Evolutionary conservation across 2,797 vertebrate species (phyloP), one percentile per base, ranked within the genome.

Genomic region (Molossus molossus): DNA sequence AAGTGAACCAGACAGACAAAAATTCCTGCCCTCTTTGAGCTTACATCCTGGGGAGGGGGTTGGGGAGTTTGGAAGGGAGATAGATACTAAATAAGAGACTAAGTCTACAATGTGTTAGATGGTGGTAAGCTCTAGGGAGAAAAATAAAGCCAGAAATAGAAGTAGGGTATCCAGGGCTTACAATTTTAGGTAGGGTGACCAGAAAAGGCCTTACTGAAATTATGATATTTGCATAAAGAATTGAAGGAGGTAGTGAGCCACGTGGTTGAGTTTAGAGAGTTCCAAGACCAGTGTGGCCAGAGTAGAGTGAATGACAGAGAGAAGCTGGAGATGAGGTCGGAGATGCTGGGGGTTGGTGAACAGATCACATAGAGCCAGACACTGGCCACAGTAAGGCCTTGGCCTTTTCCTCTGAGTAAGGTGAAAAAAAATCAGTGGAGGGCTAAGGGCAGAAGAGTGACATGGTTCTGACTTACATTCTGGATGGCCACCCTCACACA

Each of bases 401-500:
- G 0, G 13, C 60, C 40, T 62, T 87, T 62, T 18, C 29, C 45
- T 76, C 20, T 0, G 5, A 65, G n/a, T 20, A 12, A 83, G n/a
- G 37, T 60, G n/a, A 58, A 45, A 45, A 45, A 45, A 48, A 9
- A 12, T 50, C 67, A 77, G 11, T 11, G 37, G 60, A 64, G 14
- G 50, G 14, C 58, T 37, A 1, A 29, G 15, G 23, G 55, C 60
- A 55, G 62, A 58, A 21, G 45, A 60, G 33, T 15, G 62, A 40
- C 29, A 37, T 2, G 14, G n/a, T 77, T 94, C 84, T 94, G 87
- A 67, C 70, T 83, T 90, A 40, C 1, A 17, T 73, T 60, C 60
- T 20, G 67, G n/a, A 40, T 29, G 37, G 45, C 87, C 58, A 23
- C 37, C 81, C 73, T 77, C 67, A 77, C 8, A 7, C 57, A 23